A percentile compares a stretch with the other conserved stretches of the same genome.
Conservation (phyloP, 2,797 vertebrate species). For the Anomalospiza imberbis region DNA sequence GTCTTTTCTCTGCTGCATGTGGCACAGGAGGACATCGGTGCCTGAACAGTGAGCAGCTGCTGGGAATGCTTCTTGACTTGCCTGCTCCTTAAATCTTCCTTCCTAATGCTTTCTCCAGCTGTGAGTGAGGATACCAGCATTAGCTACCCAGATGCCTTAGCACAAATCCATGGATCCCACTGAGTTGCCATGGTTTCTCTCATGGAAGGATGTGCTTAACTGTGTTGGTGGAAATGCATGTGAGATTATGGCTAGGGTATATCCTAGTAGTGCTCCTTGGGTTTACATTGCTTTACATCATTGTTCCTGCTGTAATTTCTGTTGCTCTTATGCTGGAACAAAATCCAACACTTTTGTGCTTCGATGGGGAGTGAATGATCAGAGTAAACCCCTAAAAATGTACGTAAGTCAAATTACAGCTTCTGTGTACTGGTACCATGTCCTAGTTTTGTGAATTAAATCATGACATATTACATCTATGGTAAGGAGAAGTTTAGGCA, state of each 20-base stretch:
- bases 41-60: neutral
- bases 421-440: neutral
- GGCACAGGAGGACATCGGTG: neutral
- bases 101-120: slow-evolving; percentile 9
- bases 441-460: neutral
- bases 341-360: neutral
- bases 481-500: neutral
- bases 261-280: neutral
- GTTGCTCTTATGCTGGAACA: neutral
- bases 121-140: neutral
- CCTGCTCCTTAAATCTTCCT: neutral
- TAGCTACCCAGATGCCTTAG: neutral
- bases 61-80: neutral
- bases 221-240: neutral
- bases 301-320: neutral
- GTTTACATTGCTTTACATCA: neutral
- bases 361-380: neutral
- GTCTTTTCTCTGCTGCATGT: neutral
- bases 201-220: neutral
- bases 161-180: neutral
- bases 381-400: neutral
- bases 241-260: neutral
- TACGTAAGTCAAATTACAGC: neutral
- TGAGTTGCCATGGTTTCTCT: slow-evolving; percentile 33
- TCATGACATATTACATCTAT: neutral